These are phyloP conservation scores for Plodia interpunctella DNA, from an alignment of 1,140 invertebrate species.

Conservation along the genomic window DNA sequence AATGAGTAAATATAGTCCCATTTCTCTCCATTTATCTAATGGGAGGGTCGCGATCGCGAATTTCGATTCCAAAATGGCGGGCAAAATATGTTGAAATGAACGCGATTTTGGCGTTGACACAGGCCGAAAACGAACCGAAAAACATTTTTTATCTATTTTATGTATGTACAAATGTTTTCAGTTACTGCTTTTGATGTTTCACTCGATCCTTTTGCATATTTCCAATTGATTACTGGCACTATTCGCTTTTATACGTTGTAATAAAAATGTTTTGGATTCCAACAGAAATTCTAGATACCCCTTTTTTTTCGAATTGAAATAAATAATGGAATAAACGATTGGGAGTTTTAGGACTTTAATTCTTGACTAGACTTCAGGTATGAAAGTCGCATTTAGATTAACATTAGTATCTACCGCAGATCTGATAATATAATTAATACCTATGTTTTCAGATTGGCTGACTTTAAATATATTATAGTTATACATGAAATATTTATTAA, in stretches of 20 bases:
- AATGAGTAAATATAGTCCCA: too few relatives aligned
- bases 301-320: too few relatives aligned
- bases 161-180: neutral
- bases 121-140: neutral
- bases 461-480: neutral
- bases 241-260: neutral
- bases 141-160: constrained; percentile 1
- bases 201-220: constrained; percentile 1
- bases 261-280: too few relatives aligned
- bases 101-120: neutral
- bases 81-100: constrained; percentile 9
- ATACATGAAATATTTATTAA: too few relatives aligned
- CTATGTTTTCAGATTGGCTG: neutral
- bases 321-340: too few relatives aligned
- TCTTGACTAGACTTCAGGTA: too few relatives aligned
- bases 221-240: neutral
- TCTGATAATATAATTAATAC: too few relatives aligned
- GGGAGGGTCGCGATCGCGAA: neutral
- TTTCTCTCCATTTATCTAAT: neutral
- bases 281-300: neutral
- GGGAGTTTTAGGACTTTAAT: too few relatives aligned
- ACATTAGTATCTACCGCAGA: too few relatives aligned
- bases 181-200: neutral
- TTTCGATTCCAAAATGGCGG: too few relatives aligned
- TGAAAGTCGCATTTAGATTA: too few relatives aligned